A percentile compares a stretch with the other conserved stretches of the same genome.
Conservation (phyloP, 2,888 invertebrate genomes). For the Cantharis rustica region DNA sequence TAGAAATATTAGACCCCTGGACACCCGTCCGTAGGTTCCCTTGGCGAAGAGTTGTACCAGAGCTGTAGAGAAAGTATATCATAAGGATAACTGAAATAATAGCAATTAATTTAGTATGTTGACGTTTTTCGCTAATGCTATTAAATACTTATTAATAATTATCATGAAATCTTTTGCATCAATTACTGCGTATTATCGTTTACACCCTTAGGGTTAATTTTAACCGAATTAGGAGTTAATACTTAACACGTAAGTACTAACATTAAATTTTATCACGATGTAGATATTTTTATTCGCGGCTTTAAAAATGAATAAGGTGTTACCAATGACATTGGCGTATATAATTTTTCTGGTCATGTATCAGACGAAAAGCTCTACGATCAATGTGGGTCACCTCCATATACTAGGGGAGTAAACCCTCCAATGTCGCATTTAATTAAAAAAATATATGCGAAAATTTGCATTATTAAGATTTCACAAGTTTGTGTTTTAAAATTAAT, state of each 20-base stretch:
- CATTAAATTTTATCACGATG: background rate
- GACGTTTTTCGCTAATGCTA: background rate
- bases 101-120: no score
- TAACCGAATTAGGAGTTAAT: background rate
- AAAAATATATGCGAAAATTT: slow-evolving; percentile 1
- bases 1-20: background rate
- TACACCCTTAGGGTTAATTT: background rate
- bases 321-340: slow-evolving; percentile 17
- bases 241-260: background rate
- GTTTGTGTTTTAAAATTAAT: background rate
- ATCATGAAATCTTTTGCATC: background rate
- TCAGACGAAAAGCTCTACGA: slow-evolving; percentile 16
- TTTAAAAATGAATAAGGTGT: background rate
- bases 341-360: slow-evolving; percentile 16
- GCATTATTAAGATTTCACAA: background rate
- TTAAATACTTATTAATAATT: no score
- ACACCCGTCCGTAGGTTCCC: no score
- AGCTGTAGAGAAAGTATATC: no score
- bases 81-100: no score
- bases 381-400: slow-evolving; percentile 35
- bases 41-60: no score
- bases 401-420: slow-evolving; percentile 27
- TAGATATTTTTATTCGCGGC: background rate
- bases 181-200: background rate
- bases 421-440: slow-evolving; percentile 5